A percentile compares a stretch with the other conserved stretches of the same genome.
phyloP scores from a whole-genome alignment of 2,888 invertebrate genomes.

The Graphium colonna region DNA sequence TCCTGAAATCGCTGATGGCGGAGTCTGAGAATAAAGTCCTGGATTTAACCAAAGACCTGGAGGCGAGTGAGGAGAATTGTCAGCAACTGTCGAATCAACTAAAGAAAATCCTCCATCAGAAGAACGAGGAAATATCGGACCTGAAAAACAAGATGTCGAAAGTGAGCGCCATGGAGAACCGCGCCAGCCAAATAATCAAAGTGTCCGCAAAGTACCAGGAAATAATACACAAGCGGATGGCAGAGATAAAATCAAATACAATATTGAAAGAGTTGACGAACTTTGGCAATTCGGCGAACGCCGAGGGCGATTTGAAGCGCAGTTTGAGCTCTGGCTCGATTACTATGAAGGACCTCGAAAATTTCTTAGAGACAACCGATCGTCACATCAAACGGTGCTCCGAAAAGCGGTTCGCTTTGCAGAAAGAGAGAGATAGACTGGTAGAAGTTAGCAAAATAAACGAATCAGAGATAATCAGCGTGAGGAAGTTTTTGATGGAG shows the following conservation, averaged over 20 bases:
- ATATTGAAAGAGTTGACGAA: slow-evolving; percentile 68
- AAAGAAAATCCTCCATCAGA: slow-evolving; percentile 64
- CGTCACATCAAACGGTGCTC: slow-evolving; percentile 59
- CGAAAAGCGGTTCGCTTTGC: slow-evolving; percentile 57
- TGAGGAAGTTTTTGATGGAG: slow-evolving; percentile 66
- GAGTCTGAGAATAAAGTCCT: slow-evolving; percentile 66
- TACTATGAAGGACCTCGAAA: slow-evolving; percentile 70
- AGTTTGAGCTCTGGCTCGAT: slow-evolving; percentile 56
- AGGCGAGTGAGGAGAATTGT: slow-evolving; percentile 58
- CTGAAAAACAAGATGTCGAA: slow-evolving; percentile 62
- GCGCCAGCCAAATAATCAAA: slow-evolving; percentile 68
- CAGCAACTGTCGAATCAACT: slow-evolving; percentile 61
- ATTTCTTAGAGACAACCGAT: slow-evolving; percentile 70
- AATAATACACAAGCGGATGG: slow-evolving; percentile 65
- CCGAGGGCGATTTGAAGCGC: slow-evolving; percentile 55
- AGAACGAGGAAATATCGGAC: slow-evolving; percentile 69
- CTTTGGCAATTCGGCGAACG: slow-evolving; percentile 53
- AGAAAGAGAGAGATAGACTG: slow-evolving; percentile 64
- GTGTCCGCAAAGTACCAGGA: slow-evolving; percentile 71
- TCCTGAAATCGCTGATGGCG: slow-evolving; percentile 59
- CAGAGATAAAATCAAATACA: slow-evolving; percentile 66
- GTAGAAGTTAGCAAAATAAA: slow-evolving; percentile 62
- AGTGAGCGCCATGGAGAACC: slow-evolving; percentile 62
- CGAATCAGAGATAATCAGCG: slow-evolving; percentile 63
- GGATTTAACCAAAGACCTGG: slow-evolving; percentile 60